Base-by-base conservation (phyloP, 2,888 invertebrate genomes). In the Sarcophaga subvicina region DNA sequence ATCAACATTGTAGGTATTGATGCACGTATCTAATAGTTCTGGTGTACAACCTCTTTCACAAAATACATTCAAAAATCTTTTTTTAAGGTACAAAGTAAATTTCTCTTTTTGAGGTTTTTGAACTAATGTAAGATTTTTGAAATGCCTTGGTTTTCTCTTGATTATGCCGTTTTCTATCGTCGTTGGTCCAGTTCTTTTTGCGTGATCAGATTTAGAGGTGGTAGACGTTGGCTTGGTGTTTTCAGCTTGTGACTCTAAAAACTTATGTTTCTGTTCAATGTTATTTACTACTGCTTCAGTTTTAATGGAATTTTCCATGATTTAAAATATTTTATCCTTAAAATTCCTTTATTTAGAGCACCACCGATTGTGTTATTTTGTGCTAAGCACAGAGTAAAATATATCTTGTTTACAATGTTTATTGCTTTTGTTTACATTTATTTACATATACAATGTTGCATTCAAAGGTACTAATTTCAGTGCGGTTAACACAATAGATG, bases 11-110 rank as follows among this genome's bases (percentile, higher is more conserved):
- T 59, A 72, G 2, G 4, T 6, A 14, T 49, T 49, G 17, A 54
- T 14, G n/a, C 63, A 67, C 4, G 27, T 22, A 54, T 70, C 2
- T 8, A 81, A 17, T 10, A 49, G 63, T 37, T 63, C 20, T 63
- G 22, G 17, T 22, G 69, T 20, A 12, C 75, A 81, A 11, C 81
- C 69, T 12, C 69, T 37, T 20, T 69, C 11, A 37, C 37, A 37
- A 54, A 81, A 81, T 4, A 5, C 22, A 12, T 54, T 25, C 17
- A 81, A 14, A 8, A 69, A 69, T 14, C 6, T 45, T 63, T 70
- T 69, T 17, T 27, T 81, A 2, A 25, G 37, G 49, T 75, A 62
- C 27, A 25, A 22, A 20, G 14, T 63, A 2, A 81, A 45, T 11
- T 75, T 25, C 0, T 67, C 17, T 3, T 54, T 54, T 14, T 54